A percentile compares a stretch with the other conserved stretches of the same genome.
Conservation (phyloP, 2,888 invertebrate genomes). For the Cheilosia vulpina region DNA sequence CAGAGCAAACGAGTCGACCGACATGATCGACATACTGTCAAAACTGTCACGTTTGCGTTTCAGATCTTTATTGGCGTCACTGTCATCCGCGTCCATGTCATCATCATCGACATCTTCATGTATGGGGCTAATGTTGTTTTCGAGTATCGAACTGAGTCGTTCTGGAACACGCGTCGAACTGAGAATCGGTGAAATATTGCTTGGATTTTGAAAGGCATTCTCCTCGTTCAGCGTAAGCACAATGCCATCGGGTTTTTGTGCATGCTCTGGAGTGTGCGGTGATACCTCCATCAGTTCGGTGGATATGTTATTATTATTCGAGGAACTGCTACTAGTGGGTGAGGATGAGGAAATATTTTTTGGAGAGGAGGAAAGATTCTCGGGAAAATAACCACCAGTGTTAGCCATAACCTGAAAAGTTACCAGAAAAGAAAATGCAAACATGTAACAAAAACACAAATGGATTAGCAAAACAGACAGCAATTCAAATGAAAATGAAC, state of each 20-base stretch:
- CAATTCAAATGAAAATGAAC: constrained; percentile 17
- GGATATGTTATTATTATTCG: constrained; percentile 76
- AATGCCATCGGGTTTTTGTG: constrained; percentile 74
- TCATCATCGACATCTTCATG: constrained; percentile 74
- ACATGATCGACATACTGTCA: constrained; percentile 82
- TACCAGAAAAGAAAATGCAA: constrained; percentile 71
- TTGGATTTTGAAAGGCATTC: constrained; percentile 78
- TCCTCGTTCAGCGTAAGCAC: constrained; percentile 75
- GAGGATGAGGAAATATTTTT: constrained; percentile 70
- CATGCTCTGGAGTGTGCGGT: constrained; percentile 68
- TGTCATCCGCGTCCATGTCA: constrained; percentile 77
- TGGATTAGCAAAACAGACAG: constrained; percentile 56
- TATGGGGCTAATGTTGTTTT: constrained; percentile 77
- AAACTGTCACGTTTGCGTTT: constrained; percentile 83
- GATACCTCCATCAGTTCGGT: constrained; percentile 76
- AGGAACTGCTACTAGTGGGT: constrained; percentile 72
- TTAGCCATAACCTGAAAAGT: constrained; percentile 83
- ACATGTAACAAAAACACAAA: constrained; percentile 67
- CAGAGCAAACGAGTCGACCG: constrained; percentile 81
- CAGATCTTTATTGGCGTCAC: constrained; percentile 78
- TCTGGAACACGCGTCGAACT: constrained; percentile 56
- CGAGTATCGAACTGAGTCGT: constrained; percentile 72
- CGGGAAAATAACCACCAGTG: constrained; percentile 83
- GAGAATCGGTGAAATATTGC: constrained; percentile 82
- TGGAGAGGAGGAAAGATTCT: constrained; percentile 78